Evolutionary conservation across 2,113 vertebrate genomes (phyloP).

Genomic region (Etheostoma spectabile): DNA sequence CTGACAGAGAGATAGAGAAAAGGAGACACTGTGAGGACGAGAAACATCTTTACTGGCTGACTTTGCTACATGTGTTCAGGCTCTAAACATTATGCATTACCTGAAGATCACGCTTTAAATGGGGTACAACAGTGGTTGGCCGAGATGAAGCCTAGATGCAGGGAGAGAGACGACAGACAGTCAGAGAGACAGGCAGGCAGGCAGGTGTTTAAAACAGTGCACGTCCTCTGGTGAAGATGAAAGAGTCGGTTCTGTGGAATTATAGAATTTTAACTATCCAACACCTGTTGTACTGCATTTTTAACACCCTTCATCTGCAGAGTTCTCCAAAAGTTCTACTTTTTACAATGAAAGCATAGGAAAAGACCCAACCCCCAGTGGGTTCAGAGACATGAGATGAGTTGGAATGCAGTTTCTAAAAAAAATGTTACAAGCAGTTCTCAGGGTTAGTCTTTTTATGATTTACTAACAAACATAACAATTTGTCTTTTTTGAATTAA

Average conservation of each 20-base stretch:
- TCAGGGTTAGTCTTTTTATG: slow-evolving; percentile 2
- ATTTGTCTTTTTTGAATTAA: slow-evolving; percentile 1
- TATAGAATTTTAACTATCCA: slow-evolving; percentile 57
- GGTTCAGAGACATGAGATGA: slow-evolving; percentile 53
- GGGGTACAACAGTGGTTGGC: background rate
- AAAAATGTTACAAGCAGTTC: slow-evolving; percentile 39
- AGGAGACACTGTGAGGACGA: slow-evolving; percentile 6
- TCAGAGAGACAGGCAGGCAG: slow-evolving; percentile 3
- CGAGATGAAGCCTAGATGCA: slow-evolving; percentile 1
- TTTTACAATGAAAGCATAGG: slow-evolving; percentile 50
- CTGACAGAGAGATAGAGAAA: slow-evolving; percentile 58
- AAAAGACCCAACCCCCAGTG: slow-evolving; percentile 30
- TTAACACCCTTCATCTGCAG: slow-evolving; percentile 54
- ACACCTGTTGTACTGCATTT: slow-evolving; percentile 69
- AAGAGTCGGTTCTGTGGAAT: slow-evolving; percentile 56
- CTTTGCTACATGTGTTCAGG: slow-evolving; percentile 10
- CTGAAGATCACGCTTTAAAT: background rate
- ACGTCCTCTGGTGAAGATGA: slow-evolving; percentile 65
- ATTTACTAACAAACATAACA: slow-evolving; percentile 18
- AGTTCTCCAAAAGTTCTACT: slow-evolving; percentile 56
- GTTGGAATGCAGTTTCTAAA: slow-evolving; percentile 27
- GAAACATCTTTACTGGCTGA: slow-evolving; percentile 37
- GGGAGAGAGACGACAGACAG: slow-evolving; percentile 38
- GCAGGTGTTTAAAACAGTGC: slow-evolving; percentile 41
- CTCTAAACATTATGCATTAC: background rate